Conservation (phyloP, 2,797 vertebrate species). For the Intellagama lesueurii region DNA sequence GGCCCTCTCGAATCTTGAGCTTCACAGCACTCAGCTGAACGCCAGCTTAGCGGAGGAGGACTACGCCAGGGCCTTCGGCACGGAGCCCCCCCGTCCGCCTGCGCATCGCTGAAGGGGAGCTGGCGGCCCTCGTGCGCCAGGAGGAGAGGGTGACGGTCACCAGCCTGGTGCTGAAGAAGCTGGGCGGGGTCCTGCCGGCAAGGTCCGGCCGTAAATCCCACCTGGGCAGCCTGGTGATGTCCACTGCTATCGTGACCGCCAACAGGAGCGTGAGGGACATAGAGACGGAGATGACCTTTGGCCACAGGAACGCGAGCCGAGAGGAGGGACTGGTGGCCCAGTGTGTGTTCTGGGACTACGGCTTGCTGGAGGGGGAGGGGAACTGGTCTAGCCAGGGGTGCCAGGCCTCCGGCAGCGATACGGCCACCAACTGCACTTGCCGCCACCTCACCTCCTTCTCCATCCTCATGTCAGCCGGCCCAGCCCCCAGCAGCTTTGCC, state of each 20-base stretch:
- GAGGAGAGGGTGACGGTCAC: constrained; percentile 45
- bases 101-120: constrained; percentile 27
- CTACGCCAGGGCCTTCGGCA: constrained; percentile 56
- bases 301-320: background rate
- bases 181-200: constrained; percentile 56
- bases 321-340: constrained; percentile 51
- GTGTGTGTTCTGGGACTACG: constrained; percentile 89
- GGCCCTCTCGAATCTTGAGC: constrained; percentile 43
- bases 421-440: constrained; percentile 73
- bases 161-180: constrained; percentile 59
- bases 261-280: constrained; percentile 42
- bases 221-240: constrained; percentile 56
- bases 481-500: background rate
- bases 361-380: constrained; percentile 70
- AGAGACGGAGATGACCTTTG: constrained; percentile 56
- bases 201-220: constrained; percentile 35
- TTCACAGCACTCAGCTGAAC: constrained; percentile 38
- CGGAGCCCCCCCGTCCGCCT: background rate
- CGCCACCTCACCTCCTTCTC: constrained; percentile 86
- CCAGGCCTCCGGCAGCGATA: background rate
- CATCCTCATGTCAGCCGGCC: constrained; percentile 81
- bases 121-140: background rate
- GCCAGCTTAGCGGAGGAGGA: background rate
- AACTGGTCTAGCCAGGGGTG: constrained; percentile 84
- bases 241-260: constrained; percentile 49